These are phyloP conservation scores for Elmis aenea DNA, from an alignment of 2,888 invertebrate genomes.

Conservation along the genomic window DNA sequence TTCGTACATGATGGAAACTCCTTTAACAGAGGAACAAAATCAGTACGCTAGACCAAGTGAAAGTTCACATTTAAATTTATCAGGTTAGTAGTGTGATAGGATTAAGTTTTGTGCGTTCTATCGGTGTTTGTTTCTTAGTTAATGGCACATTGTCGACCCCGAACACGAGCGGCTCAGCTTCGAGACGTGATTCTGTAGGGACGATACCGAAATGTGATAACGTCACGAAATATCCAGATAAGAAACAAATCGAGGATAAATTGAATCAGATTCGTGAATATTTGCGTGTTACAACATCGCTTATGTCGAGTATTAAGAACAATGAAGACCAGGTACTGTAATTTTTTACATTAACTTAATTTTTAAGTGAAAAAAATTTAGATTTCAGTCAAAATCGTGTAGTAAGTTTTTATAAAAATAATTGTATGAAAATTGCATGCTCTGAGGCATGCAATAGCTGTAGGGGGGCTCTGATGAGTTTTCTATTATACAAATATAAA, in stretches of 20 bases:
- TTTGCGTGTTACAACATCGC: slow-evolving; percentile 63
- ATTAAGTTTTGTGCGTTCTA: background rate
- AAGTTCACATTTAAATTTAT: slow-evolving; percentile 4
- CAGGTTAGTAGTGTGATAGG: slow-evolving; percentile 6
- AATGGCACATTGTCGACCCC: slow-evolving; percentile 36
- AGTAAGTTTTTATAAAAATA: too few species aligned
- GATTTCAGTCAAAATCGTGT: background rate
- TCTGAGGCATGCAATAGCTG: background rate
- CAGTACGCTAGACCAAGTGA: slow-evolving; percentile 16
- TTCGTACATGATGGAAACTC: slow-evolving; percentile 30
- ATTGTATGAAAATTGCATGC: too few species aligned
- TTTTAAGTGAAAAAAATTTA: slow-evolving; percentile 6
- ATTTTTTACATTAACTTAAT: slow-evolving; percentile 10
- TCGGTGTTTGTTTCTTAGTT: too few species aligned
- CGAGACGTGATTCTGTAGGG: slow-evolving; percentile 40
- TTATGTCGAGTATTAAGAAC: slow-evolving; percentile 65
- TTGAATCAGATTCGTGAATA: slow-evolving; percentile 69
- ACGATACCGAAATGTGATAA: slow-evolving; percentile 45
- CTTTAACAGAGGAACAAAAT: slow-evolving; percentile 23
- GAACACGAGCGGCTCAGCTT: slow-evolving; percentile 37
- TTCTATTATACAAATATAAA: too few species aligned
- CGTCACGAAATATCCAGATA: slow-evolving; percentile 55
- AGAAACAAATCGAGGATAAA: slow-evolving; percentile 63
- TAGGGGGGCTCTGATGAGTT: background rate
- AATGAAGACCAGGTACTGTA: slow-evolving; percentile 60